Evolutionary conservation across 2,797 vertebrate genomes (phyloP).

Genomic region (Cyprinella venusta): DNA sequence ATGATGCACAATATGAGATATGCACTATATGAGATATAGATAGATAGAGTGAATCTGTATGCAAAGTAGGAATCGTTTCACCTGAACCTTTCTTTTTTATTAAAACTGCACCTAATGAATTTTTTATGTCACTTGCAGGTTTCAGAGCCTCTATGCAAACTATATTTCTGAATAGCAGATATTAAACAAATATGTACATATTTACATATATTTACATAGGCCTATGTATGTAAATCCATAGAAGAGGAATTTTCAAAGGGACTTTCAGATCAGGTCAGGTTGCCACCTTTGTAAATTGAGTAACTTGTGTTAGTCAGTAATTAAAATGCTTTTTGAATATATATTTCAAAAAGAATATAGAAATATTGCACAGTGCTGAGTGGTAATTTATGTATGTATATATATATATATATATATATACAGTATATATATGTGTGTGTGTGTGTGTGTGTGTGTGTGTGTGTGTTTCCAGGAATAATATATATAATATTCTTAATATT

Average conservation of each 20-base stretch:
- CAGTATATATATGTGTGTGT: no score
- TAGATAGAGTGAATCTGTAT: no score
- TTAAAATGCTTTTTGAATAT: background rate
- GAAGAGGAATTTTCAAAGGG: background rate
- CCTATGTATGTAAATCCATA: slow-evolving; percentile 10
- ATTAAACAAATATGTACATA: background rate
- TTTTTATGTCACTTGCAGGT: background rate
- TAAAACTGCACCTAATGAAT: background rate
- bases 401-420: no score
- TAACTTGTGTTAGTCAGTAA: background rate
- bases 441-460: no score
- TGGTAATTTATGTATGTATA: no score
- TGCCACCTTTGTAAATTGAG: background rate
- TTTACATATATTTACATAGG: background rate
- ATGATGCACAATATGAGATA: background rate
- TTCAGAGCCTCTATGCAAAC: background rate
- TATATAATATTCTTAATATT: no score
- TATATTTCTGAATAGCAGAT: background rate
- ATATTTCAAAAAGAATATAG: no score
- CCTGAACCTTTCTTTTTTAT: no score
- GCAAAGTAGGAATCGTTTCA: background rate
- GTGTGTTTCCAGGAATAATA: no score
- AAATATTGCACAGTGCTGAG: no score
- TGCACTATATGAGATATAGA: no score
- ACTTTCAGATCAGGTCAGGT: background rate